Percentiles rank a stretch among this genome's conserved stretches.
Conservation (phyloP, 2,888 invertebrate species). For the Tribolium freemani region DNA sequence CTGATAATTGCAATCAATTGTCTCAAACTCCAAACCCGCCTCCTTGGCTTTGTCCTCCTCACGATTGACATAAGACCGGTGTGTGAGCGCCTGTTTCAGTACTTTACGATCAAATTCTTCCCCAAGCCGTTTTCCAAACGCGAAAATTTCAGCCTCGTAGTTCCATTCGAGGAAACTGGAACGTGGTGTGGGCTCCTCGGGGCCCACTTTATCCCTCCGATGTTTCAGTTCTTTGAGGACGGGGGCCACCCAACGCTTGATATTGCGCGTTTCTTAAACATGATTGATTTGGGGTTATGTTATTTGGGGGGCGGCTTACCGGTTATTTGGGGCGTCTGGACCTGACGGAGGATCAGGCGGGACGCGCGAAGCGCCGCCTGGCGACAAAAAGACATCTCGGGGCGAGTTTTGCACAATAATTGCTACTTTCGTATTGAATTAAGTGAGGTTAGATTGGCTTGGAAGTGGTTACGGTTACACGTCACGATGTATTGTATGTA, state of each 20-base stretch:
- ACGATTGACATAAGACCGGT: constrained; percentile 81
- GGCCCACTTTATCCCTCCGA: constrained; percentile 73
- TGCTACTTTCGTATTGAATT: too few relatives aligned
- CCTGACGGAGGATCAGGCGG: neutral
- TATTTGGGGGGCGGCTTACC: neutral
- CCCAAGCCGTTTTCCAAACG: constrained; percentile 87
- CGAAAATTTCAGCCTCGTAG: constrained; percentile 86
- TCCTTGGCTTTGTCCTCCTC: constrained; percentile 76
- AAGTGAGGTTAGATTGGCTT: too few relatives aligned
- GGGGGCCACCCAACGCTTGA: constrained; percentile 79
- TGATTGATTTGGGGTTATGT: constrained; percentile 11
- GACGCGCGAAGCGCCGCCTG: neutral
- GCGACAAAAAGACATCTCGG: neutral
- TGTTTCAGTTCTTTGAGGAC: constrained; percentile 75
- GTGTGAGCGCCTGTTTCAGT: constrained; percentile 83
- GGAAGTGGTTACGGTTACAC: too few relatives aligned
- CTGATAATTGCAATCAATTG: constrained; percentile 76
- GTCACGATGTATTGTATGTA: too few relatives aligned
- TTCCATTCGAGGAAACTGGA: constrained; percentile 88
- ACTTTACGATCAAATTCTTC: constrained; percentile 84
- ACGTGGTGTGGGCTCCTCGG: constrained; percentile 71
- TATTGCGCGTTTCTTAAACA: constrained; percentile 58
- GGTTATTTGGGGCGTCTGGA: neutral
- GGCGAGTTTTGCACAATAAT: too few relatives aligned
- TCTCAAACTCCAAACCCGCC: constrained; percentile 54